Evolutionary conservation across 2,888 invertebrate genomes (phyloP), one percentile per base, ranked within the genome.

Genomic region (Pollenia amentaria): DNA sequence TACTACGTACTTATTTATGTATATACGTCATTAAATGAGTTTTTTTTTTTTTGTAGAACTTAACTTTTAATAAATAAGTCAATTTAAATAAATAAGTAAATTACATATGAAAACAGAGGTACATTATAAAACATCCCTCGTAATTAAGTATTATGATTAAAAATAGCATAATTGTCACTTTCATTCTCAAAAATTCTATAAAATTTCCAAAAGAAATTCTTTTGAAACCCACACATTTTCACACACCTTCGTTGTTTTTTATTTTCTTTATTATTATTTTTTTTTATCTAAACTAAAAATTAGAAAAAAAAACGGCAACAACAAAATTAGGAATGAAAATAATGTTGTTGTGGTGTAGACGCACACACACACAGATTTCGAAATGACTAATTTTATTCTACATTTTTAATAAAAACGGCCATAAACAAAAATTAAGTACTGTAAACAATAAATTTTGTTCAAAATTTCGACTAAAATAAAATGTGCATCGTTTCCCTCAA

Each of bases 161-260:
- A 86, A 86, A 86, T 76, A 79, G 79, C 69, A 51, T 40, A 57
- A 75, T 51, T 83, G 85, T 82, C 82, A 86, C 75, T 86, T 86
- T 83, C 48, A 16, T 76, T 46, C 18, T 44, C 64, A 69, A 76
- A 86, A 55, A 69, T 57, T 80, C 46, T 85, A 51, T 53, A 46
- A 69, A 67, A 67, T 48, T 46, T 57, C 29, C 44, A 69, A 67
- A 79, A 38, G 57, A 86, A 85, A 65, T 83, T 79, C 70, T 86
- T 83, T 44, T 38, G 51, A 83, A 86, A 67, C 81, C 84, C 73
- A 84, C 84, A 69, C 73, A 44, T 16, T 53, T 57, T 12, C 42
- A 42, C 55, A 44, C 44, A 69, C 10, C 64, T 44, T 29, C 46
- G 42, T 72, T 42, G 46, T 38, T 16, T 64, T 64, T 7, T 11